Conservation (phyloP, 2,797 vertebrate genomes). For the Bradypodion ventrale region DNA sequence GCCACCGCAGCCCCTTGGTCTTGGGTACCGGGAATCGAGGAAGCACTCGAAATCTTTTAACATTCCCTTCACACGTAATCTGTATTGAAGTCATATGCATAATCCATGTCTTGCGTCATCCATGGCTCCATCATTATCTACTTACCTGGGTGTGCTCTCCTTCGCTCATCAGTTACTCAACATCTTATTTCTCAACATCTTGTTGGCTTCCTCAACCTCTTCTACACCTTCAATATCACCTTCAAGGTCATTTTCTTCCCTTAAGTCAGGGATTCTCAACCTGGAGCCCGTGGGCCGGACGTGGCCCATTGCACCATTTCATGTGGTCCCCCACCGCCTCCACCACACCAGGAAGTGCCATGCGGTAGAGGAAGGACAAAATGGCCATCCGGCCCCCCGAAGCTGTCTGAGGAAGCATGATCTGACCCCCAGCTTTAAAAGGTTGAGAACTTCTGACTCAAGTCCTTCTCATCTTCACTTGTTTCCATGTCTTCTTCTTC, state of each 20-base stretch:
- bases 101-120: constrained; percentile 80
- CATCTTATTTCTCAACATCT: background rate
- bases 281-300: no score
- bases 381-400: no score
- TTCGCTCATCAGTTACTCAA: constrained; percentile 34
- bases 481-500: constrained; percentile 35
- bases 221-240: background rate
- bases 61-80: constrained; percentile 75
- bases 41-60: background rate
- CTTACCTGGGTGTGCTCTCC: background rate
- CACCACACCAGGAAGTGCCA: no score
- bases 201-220: constrained; percentile 38
- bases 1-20: no score
- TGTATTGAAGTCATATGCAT: constrained; percentile 89
- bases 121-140: constrained; percentile 60
- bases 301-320: no score
- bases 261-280: no score
- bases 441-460: no score
- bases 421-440: no score
- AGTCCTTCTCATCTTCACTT: constrained; percentile 38
- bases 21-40: background rate
- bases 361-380: no score
- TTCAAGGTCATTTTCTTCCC: constrained; percentile 39
- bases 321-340: no score
- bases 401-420: no score